These are phyloP conservation scores for Phenganax marumi DNA, from an alignment of 92 coral and sea anemone genomes.

Conservation along the genomic window DNA sequence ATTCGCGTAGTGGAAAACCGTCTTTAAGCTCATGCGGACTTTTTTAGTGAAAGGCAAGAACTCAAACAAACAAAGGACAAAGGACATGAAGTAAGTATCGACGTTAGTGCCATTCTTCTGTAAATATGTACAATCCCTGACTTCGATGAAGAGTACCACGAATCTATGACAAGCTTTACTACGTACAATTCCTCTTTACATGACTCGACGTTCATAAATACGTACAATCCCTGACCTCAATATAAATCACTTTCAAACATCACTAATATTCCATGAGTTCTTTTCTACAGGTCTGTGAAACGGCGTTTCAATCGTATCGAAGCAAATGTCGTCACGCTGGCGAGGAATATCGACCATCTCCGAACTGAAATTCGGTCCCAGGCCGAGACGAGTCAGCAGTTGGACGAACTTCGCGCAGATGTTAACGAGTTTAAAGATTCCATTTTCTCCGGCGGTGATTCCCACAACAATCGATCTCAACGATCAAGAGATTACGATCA, in stretches of 20 bases:
- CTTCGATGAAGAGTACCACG: no score
- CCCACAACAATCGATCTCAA: neutral
- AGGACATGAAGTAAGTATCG: constrained; percentile 86
- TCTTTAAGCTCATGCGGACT: neutral
- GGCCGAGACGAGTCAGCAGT: constrained; percentile 75
- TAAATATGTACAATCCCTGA: neutral
- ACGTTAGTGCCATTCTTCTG: neutral
- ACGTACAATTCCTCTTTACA: no score
- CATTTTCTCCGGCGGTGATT: constrained; percentile 15
- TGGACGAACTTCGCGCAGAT: constrained; percentile 77
- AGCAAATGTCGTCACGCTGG: constrained; percentile 90
- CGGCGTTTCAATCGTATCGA: constrained; percentile 87
- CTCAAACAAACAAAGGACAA: constrained; percentile 81
- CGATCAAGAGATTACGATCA: constrained; percentile 31
- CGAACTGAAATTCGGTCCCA: constrained; percentile 93
- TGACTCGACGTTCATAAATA: no score
- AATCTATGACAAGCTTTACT: no score
- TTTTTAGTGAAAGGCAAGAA: constrained; percentile 61
- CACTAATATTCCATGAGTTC: neutral
- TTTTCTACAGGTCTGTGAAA: constrained; percentile 70
- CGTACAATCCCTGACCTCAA: no score
- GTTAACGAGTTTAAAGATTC: constrained; percentile 59
- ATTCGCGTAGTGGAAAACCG: no score
- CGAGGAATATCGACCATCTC: constrained; percentile 88
- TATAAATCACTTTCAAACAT: neutral